Evolutionary conservation across 2,888 invertebrate species (phyloP), one percentile per base, ranked within the genome.

Genomic region (Rosalia funebris): DNA sequence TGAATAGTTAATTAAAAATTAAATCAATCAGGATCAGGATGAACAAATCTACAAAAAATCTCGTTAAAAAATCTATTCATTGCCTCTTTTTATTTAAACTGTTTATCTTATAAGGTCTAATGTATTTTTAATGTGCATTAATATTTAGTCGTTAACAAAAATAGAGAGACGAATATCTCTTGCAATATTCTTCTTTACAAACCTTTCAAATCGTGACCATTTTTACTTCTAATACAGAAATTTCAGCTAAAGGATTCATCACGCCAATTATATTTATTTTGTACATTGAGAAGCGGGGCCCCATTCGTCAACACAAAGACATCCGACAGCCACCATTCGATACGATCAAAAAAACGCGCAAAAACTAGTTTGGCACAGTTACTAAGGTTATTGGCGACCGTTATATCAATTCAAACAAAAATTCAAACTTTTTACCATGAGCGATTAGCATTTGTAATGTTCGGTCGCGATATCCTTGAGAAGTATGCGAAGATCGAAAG

Each of bases 321-420:
- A 5, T 20, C 34, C 36, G 5, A 19, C 17, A n/a, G 17, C 25
- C 4, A 25, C 25, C 25, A 25, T 25, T 25, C 9, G 32, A 34
- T 17, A 11, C n/a, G 15, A 12, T 9, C n/a, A 4, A 11, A 11
- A 39, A 15, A 12, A 19, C n/a, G 4, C 4, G 19, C 11, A 50
- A 50, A 50, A 50, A 50, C 50, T 50, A 17, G 50, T 50, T 50
- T 39, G 50, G 50, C 50, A 50, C 50, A 50, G 34, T 50, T 50
- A 7, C 39, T 50, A 50, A 50, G 50, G 50, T 50, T 50, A 50
- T 39, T 25, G 14, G 12, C 20, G 48, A 48, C 48, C 37, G 37
- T 48, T 48, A 17, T 36, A 14, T 31, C 44, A n/a, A n/a, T n/a
- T n/a, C n/a, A n/a, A n/a, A n/a, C n/a, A n/a, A 15, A 39, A 39